A percentile compares a stretch with the other conserved stretches of the same genome.
Conservation (phyloP, 2,113 vertebrate genomes). For the Pachyramphus minor region DNA sequence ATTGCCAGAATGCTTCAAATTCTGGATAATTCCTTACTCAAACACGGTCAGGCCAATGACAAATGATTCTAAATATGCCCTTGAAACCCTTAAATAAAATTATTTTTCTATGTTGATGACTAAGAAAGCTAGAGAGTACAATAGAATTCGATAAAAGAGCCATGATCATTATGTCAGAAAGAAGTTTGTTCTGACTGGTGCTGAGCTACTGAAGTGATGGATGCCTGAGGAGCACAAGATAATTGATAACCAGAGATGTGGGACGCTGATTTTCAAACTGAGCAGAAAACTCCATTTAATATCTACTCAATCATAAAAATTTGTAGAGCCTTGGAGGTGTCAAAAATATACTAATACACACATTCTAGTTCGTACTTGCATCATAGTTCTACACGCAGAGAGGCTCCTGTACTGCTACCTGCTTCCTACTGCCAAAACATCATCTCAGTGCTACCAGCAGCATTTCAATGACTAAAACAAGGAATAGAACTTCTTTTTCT, state of each 20-base stretch:
- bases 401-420: background rate
- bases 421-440: background rate
- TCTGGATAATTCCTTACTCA: background rate
- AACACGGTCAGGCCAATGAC: background rate
- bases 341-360: background rate
- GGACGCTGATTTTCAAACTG: background rate
- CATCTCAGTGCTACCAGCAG: background rate
- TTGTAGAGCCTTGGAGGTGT: background rate
- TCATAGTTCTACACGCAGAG: background rate
- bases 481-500: background rate
- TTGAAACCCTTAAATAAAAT: background rate
- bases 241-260: background rate
- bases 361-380: background rate
- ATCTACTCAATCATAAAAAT: background rate
- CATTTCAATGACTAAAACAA: background rate
- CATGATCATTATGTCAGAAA: background rate
- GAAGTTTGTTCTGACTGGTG: background rate
- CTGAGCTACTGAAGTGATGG: background rate
- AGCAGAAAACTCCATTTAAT: background rate
- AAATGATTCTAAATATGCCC: background rate
- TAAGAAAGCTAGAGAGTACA: background rate
- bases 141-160: background rate
- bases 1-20: background rate
- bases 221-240: background rate
- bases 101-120: background rate